phyloP scores from a whole-genome alignment of 2,113 vertebrate genomes.

The Promerops cafer region DNA sequence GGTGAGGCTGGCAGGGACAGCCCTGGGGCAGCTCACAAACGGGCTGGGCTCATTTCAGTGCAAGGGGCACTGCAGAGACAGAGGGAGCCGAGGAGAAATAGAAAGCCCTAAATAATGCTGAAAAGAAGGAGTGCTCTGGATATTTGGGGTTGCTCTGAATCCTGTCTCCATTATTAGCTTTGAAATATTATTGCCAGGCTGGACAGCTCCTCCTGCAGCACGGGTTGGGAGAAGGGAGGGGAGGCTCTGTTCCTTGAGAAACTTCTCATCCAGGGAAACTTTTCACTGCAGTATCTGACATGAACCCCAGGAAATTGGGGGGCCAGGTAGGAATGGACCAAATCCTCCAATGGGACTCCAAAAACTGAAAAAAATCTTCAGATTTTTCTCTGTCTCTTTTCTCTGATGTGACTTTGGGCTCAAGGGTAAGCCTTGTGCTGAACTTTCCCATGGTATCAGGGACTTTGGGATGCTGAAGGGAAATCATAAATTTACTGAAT shows the following conservation, averaged over 20 bases:
- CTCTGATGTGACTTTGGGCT: background rate
- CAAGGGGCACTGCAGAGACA: background rate
- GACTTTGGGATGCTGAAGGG: background rate
- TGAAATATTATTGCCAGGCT: accelerated
- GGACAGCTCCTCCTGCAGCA: background rate
- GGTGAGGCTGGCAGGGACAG: accelerated
- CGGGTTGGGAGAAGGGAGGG: accelerated
- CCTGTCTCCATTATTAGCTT: background rate
- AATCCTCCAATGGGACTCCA: too few species aligned
- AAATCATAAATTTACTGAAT: background rate
- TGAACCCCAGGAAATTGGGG: background rate
- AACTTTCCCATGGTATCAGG: too few species aligned
- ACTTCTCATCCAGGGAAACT: background rate
- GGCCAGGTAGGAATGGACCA: background rate
- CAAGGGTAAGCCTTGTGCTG: background rate
- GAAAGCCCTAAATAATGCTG: accelerated
- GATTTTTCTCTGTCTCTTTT: background rate
- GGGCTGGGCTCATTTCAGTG: accelerated
- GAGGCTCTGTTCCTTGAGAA: accelerated
- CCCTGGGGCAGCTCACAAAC: background rate
- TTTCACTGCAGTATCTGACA: background rate
- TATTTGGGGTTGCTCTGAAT: background rate
- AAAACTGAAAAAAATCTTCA: accelerated
- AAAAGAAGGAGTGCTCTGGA: background rate
- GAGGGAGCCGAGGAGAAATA: too few species aligned